Evolutionary conservation across 2,888 invertebrate species (phyloP).

Genomic region (Choristoneura rosaceana): DNA sequence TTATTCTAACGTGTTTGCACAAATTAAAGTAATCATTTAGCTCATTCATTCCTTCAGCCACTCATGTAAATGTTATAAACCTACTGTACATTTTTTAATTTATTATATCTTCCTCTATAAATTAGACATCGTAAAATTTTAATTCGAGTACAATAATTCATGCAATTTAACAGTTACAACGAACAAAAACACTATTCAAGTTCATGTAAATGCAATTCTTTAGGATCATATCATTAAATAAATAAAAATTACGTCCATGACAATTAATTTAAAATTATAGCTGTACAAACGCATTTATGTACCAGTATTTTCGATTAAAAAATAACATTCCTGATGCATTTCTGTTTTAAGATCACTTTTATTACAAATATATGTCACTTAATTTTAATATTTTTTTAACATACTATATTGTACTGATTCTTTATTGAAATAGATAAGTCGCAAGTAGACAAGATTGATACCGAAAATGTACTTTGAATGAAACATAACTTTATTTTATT

Average conservation of each 20-base stretch:
- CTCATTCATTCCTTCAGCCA: conserved; percentile 19
- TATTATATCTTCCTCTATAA: conserved; percentile 1
- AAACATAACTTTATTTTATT: conserved; percentile 4
- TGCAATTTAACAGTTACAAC: conserved; percentile 45
- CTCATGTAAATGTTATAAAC: conserved; percentile 14
- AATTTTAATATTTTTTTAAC: conserved; percentile 15
- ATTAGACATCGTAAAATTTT: conserved; percentile 23
- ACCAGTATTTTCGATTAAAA: conserved; percentile 36
- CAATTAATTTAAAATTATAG: conserved; percentile 42
- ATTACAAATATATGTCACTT: conserved; percentile 13
- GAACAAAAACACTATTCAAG: conserved; percentile 48
- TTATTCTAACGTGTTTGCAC: conserved; percentile 16
- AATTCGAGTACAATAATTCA: conserved; percentile 53
- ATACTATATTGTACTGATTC: conserved; percentile 1
- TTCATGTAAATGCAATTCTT: conserved; percentile 10
- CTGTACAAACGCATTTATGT: conserved; percentile 26
- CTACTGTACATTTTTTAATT: conserved; percentile 29
- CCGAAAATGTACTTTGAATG: conserved; percentile 10
- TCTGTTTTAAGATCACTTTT: neutral
- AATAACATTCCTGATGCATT: conserved; percentile 39
- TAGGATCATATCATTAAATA: conserved; percentile 49
- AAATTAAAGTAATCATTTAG: conserved; percentile 10
- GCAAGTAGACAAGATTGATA: neutral
- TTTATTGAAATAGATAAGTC: neutral
- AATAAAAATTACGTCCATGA: conserved; percentile 49